phyloP scores from a whole-genome alignment of 2,797 vertebrate genomes.

The Thamnophis elegans region DNA sequence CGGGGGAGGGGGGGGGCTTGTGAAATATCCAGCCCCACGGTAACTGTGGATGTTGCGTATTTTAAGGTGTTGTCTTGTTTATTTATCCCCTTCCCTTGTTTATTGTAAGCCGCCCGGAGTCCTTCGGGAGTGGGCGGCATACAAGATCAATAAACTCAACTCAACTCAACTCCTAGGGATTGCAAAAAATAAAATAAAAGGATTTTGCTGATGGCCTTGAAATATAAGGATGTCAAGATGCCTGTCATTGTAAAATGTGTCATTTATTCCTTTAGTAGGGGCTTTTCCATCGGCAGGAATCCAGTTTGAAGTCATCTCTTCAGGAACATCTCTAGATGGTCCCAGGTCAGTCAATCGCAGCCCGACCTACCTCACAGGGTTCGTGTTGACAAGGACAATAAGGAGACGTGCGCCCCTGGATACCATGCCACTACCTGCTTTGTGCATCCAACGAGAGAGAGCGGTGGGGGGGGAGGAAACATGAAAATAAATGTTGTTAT shows the following conservation, averaged over 20 bases:
- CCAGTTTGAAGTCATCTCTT: background rate
- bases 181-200: background rate
- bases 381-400: background rate
- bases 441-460: background rate
- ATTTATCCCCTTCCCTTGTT: too few relatives aligned
- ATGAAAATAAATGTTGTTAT: background rate
- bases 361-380: too few relatives aligned
- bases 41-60: too few relatives aligned
- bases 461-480: background rate
- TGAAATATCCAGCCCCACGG: too few relatives aligned
- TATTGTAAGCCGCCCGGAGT: too few relatives aligned
- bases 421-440: background rate
- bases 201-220: background rate
- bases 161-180: too few relatives aligned
- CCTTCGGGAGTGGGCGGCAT: too few relatives aligned
- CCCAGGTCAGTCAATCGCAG: background rate
- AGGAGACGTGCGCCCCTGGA: background rate
- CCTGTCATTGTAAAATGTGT: background rate
- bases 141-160: too few relatives aligned
- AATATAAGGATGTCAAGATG: background rate
- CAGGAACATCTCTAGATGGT: background rate
- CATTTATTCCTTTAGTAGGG: background rate
- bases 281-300: background rate
- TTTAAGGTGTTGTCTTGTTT: too few relatives aligned
- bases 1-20: too few relatives aligned